These are phyloP conservation scores for Molorchus minor DNA, from an alignment of 2,888 invertebrate species.

Conservation along the genomic window DNA sequence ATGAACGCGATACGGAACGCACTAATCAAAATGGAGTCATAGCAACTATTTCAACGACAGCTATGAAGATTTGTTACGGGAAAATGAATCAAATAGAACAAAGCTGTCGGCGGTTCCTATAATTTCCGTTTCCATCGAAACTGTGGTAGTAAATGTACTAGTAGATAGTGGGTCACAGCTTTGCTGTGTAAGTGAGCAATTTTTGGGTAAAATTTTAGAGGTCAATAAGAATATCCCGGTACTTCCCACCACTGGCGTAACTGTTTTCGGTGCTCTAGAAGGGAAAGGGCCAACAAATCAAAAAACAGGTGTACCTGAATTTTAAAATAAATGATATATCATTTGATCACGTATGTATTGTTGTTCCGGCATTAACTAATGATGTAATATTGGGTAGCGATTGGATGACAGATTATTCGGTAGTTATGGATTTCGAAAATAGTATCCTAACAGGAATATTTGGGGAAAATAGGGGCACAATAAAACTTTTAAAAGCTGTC, in stretches of 20 bases:
- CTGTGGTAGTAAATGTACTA: slow-evolving; percentile 9
- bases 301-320: slow-evolving; percentile 19
- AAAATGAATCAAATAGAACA: background rate
- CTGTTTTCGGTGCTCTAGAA: slow-evolving; percentile 17
- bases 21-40: background rate
- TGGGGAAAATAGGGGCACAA: background rate
- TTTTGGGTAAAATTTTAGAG: slow-evolving; percentile 15
- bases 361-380: slow-evolving; percentile 20
- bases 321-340: slow-evolving; percentile 6
- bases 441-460: background rate
- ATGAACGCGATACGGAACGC: background rate
- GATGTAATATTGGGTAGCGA: slow-evolving; percentile 25
- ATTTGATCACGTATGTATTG: slow-evolving; percentile 22
- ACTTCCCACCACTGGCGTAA: slow-evolving; percentile 17
- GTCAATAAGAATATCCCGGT: slow-evolving; percentile 5
- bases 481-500: background rate
- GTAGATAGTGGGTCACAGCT: slow-evolving; percentile 28
- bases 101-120: slow-evolving; percentile 11
- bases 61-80: slow-evolving; percentile 12
- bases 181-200: slow-evolving; percentile 25
- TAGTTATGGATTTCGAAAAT: slow-evolving; percentile 20
- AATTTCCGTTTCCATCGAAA: slow-evolving; percentile 10
- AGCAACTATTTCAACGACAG: slow-evolving; percentile 9
- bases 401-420: slow-evolving; percentile 18
- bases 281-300: slow-evolving; percentile 11